These are phyloP conservation scores for Drosophila busckii DNA, from an alignment of 1,140 invertebrate genomes.

Conservation along the genomic window DNA sequence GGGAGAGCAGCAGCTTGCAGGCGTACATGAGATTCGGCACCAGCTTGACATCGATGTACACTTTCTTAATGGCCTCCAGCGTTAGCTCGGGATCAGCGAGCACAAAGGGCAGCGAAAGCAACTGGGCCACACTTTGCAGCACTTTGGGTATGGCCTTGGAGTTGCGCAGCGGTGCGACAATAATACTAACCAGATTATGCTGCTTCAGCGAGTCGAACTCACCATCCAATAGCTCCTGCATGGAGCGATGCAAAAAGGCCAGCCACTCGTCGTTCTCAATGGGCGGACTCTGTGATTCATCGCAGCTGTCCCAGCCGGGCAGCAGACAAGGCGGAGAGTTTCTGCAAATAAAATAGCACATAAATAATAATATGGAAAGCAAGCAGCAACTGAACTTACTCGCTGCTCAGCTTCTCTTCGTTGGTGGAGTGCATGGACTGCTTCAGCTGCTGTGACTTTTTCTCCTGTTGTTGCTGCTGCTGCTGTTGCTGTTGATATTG, in stretches of 20 bases:
- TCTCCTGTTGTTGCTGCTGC: conserved; percentile 19
- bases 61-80: conserved; percentile 80
- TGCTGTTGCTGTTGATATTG: too few species aligned
- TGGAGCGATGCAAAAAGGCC: conserved; percentile 85
- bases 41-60: conserved; percentile 87
- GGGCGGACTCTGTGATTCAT: conserved; percentile 80
- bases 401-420: conserved; percentile 72
- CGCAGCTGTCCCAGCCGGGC: conserved; percentile 77
- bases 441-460: conserved; percentile 67
- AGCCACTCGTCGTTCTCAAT: conserved; percentile 93
- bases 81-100: conserved; percentile 81
- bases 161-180: conserved; percentile 85
- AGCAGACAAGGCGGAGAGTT: conserved; percentile 73
- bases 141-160: conserved; percentile 83
- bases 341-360: conserved; percentile 34
- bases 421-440: conserved; percentile 62
- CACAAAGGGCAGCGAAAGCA: conserved; percentile 86
- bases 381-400: too few species aligned
- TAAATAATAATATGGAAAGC: too few species aligned
- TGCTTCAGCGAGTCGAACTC: conserved; percentile 86
- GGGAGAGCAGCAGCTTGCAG: conserved; percentile 82
- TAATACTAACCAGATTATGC: conserved; percentile 85
- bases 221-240: conserved; percentile 86
- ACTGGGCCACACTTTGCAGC: conserved; percentile 84
- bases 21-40: conserved; percentile 88